A percentile compares a stretch with the other conserved stretches of the same genome.
Conservation (phyloP, 2,797 vertebrate genomes). For the Coregonus sp. region DNA sequence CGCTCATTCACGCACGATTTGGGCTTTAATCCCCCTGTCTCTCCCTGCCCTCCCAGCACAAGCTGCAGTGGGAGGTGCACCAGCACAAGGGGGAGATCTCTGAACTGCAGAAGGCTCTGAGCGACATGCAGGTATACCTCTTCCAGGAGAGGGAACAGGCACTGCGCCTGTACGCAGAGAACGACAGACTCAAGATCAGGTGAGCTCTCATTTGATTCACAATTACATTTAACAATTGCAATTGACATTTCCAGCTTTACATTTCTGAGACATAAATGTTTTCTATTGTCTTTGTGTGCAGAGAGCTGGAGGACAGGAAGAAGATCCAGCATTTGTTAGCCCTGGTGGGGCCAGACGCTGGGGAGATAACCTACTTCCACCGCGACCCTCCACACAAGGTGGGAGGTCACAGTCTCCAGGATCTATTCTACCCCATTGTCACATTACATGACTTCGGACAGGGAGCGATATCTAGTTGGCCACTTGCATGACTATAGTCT, state of each 20-base stretch:
- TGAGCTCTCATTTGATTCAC: slow-evolving; percentile 48
- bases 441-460: not conserved
- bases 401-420: not conserved
- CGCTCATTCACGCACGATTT: too few species aligned
- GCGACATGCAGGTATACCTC: slow-evolving; percentile 94
- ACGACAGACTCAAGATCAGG: slow-evolving; percentile 95
- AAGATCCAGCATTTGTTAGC: slow-evolving; percentile 92
- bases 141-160: slow-evolving; percentile 94
- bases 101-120: slow-evolving; percentile 90
- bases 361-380: slow-evolving; percentile 91
- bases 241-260: not conserved
- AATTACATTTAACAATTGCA: too few species aligned
- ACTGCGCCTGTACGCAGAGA: slow-evolving; percentile 90
- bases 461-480: not conserved
- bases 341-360: slow-evolving; percentile 82
- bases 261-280: not conserved
- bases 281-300: slow-evolving; percentile 48
- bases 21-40: not conserved
- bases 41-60: slow-evolving; percentile 75
- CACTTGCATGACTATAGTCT: not conserved
- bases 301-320: slow-evolving; percentile 92
- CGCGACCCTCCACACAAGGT: slow-evolving; percentile 92
- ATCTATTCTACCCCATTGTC: not conserved
- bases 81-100: slow-evolving; percentile 87
- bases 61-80: slow-evolving; percentile 84